Evolutionary conservation across 1,140 invertebrate species (phyloP), one percentile per base, ranked within the genome.

Genomic region (Steinernema khuongi): DNA sequence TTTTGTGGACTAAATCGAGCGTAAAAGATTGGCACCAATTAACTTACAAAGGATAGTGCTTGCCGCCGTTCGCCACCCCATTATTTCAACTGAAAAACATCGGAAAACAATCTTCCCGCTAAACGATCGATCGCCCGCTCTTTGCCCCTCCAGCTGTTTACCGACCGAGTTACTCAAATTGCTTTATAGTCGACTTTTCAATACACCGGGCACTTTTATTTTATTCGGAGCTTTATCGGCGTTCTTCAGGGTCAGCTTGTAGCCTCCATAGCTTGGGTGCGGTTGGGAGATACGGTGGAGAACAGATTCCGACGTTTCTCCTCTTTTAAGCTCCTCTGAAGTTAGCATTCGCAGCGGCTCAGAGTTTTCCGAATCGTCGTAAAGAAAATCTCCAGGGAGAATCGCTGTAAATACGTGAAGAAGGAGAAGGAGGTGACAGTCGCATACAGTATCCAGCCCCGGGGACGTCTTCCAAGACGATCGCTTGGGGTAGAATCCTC

Each of bases 1-100:
- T 44, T 66, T 71, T 70, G 22, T 33, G 67, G 17, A 70, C 70
- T 72, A 28, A 73, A 74, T n/a, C 22, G 26, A 60, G 22, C 11
- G 14, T 22, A 26, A 41, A n/a, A 41, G 26, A 60, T 14, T n/a
- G 26, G 19, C 50, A 26, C 26, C 4, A 4, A 7, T 17, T 22
- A 26, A 60, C 50, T 26, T 22, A 60, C 50, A 60, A 14, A 60
- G 50, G 26, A 60, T 60, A 60, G 50, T 60, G 19, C 50, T 60
- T 17, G 50, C 50, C 14, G 50, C 50, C 22, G 50, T 11, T 4
- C 50, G 50, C 50, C 50, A 60, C 11, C 26, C 26, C 50, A 60
- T 60, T 60, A 7, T 60, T 60, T 7, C 7, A 41, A 41, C 36
- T 41, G 36, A 41, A 7, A n/a, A 41, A 41, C 36, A 41, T 41